phyloP scores from a whole-genome alignment of 2,113 vertebrate genomes.

The Corydoras sp. region DNA sequence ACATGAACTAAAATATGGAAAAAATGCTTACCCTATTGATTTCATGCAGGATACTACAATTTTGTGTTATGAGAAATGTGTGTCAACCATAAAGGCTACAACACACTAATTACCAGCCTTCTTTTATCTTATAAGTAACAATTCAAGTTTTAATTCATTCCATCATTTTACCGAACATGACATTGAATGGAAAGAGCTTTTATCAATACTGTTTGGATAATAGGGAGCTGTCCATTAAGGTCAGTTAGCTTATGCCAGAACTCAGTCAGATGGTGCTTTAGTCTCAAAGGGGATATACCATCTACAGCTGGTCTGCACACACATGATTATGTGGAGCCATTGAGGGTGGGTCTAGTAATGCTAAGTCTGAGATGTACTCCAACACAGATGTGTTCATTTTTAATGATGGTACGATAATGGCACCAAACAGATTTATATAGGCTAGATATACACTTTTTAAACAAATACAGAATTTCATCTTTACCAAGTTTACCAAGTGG shows the following conservation, averaged over 20 bases:
- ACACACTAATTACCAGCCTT: not conserved
- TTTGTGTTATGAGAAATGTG: too few relatives aligned
- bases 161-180: slow-evolving; percentile 23
- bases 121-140: not conserved
- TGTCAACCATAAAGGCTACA: not conserved
- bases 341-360: not conserved
- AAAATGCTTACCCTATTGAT: too few relatives aligned
- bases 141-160: slow-evolving; percentile 7
- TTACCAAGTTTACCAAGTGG: too few relatives aligned
- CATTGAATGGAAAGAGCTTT: slow-evolving; percentile 19
- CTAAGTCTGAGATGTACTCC: too few relatives aligned
- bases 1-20: too few relatives aligned
- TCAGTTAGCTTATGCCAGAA: slow-evolving; percentile 56
- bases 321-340: slow-evolving; percentile 7
- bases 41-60: too few relatives aligned
- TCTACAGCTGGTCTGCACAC: slow-evolving; percentile 46
- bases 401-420: too few relatives aligned
- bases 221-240: slow-evolving; percentile 47
- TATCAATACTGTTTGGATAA: slow-evolving; percentile 41
- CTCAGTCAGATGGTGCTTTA: slow-evolving; percentile 55
- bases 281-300: slow-evolving; percentile 52
- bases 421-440: too few relatives aligned
- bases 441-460: too few relatives aligned
- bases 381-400: too few relatives aligned
- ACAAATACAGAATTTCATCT: too few relatives aligned